Evolutionary conservation across 2,888 invertebrate species (phyloP).

Genomic region (Macrosiphum euphorbiae): DNA sequence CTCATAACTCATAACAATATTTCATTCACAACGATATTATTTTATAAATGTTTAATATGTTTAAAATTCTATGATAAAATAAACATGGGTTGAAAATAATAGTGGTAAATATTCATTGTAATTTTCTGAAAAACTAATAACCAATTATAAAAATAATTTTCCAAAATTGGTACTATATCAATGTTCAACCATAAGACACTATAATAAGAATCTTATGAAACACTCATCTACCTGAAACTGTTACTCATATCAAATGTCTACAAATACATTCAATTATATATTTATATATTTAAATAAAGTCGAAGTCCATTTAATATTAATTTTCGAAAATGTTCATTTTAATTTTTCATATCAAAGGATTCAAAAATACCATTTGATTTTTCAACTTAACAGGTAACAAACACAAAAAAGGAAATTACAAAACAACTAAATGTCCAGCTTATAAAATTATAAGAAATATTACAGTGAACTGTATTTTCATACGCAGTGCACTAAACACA

Average conservation of each 20-base stretch:
- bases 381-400: neutral
- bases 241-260: neutral
- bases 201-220: neutral
- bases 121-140: neutral
- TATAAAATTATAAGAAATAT: neutral
- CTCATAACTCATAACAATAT: neutral
- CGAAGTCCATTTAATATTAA: neutral
- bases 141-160: neutral
- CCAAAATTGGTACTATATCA: neutral
- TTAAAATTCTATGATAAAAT: neutral
- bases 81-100: neutral
- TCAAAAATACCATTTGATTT: neutral
- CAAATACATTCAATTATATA: neutral
- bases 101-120: neutral
- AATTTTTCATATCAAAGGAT: neutral
- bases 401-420: neutral
- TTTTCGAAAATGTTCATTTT: constrained; percentile 19
- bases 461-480: neutral
- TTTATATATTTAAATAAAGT: neutral
- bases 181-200: neutral
- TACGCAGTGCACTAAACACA: too few relatives aligned
- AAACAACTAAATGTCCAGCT: neutral
- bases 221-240: neutral
- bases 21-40: neutral
- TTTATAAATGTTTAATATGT: neutral